A percentile compares a stretch with the other conserved stretches of the same genome.
Conservation (phyloP, 2,797 vertebrate species). For the Coccyzus lansbergi region DNA sequence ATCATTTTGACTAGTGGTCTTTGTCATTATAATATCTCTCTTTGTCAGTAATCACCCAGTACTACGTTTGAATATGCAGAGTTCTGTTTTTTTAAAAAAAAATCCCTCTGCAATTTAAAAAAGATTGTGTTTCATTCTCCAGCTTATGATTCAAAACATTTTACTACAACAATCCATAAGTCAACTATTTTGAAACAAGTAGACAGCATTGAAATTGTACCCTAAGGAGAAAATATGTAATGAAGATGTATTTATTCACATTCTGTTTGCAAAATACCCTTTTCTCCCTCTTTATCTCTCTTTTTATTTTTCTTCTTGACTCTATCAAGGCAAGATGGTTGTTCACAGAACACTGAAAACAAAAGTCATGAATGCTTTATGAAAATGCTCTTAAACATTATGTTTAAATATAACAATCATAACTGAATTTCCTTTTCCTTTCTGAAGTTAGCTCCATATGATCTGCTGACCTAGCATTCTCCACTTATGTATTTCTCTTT, state of each 20-base stretch:
- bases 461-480: neutral
- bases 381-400: too few relatives aligned
- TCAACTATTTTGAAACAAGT: neutral
- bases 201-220: conserved; percentile 7
- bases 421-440: neutral
- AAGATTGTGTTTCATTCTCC: neutral
- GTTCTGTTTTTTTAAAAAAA: neutral
- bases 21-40: neutral
- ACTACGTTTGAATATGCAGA: neutral
- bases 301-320: neutral
- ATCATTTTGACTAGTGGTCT: neutral
- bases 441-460: neutral
- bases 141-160: neutral
- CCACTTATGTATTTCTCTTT: neutral
- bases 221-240: neutral
- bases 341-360: neutral
- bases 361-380: neutral
- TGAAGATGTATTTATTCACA: neutral
- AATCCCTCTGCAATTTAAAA: neutral
- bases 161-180: neutral
- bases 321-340: neutral
- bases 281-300: neutral
- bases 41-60: neutral
- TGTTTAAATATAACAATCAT: neutral
- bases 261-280: neutral